Conservation (phyloP, 2,113 vertebrate genomes). For the Oryzias celebensis region DNA sequence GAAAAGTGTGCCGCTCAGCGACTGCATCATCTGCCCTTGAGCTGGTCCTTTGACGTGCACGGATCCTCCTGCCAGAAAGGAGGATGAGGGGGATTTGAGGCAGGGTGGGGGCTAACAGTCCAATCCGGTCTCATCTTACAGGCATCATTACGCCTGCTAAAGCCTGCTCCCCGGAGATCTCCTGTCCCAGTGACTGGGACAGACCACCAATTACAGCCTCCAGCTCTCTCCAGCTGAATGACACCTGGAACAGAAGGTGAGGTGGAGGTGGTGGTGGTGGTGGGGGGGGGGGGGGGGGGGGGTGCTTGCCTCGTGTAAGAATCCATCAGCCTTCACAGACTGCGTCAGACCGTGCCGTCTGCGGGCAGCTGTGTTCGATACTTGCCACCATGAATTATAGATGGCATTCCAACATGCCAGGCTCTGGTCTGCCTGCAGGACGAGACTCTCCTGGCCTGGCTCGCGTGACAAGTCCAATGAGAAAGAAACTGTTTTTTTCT, state of each 20-base stretch:
- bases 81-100: constrained; percentile 43
- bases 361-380: neutral
- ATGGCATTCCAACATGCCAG: no score
- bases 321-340: no score
- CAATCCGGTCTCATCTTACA: constrained; percentile 76
- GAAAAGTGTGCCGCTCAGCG: neutral
- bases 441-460: no score
- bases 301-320: neutral
- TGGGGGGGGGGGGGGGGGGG: neutral
- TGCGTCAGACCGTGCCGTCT: neutral
- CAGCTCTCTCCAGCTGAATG: constrained; percentile 43
- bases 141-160: constrained; percentile 77
- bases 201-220: constrained; percentile 79
- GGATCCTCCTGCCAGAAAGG: constrained; percentile 34
- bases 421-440: no score
- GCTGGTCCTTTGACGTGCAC: constrained; percentile 11
- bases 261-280: constrained; percentile 2
- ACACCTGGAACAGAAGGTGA: constrained; percentile 29
- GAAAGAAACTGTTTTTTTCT: no score
- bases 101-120: constrained; percentile 32
- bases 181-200: constrained; percentile 65
- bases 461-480: no score
- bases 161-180: constrained; percentile 68
- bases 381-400: no score
- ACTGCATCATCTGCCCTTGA: constrained; percentile 17